These are phyloP conservation scores for Dasyprocta punctata DNA, from an alignment of 2,113 vertebrate species.

Conservation along the genomic window DNA sequence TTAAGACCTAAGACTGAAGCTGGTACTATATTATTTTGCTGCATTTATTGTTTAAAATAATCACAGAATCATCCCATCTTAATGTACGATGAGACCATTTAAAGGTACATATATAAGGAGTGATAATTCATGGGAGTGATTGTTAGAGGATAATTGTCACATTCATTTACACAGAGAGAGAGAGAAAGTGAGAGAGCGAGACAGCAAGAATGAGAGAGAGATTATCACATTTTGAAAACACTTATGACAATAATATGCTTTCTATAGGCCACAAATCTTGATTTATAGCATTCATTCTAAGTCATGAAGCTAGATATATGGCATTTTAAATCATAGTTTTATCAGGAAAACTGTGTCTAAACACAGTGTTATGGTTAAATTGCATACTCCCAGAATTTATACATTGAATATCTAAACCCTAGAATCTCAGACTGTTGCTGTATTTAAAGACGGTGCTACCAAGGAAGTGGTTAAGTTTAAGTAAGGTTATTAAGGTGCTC, in stretches of 20 bases:
- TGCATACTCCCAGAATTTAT: neutral
- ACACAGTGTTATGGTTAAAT: neutral
- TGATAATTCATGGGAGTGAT: neutral
- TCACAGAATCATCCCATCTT: neutral
- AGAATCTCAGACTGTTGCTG: neutral
- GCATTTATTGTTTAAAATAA: neutral
- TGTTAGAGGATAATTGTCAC: neutral
- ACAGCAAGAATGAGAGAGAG: no score
- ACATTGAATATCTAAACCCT: neutral
- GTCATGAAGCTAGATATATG: no score
- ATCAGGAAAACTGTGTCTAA: neutral
- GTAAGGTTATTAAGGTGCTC: neutral
- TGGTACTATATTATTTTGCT: neutral
- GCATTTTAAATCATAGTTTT: neutral
- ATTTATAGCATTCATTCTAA: no score
- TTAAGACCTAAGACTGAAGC: neutral
- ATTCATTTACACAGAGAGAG: neutral
- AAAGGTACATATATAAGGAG: neutral
- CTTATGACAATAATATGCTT: neutral
- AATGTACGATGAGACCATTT: neutral
- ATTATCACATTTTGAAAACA: neutral
- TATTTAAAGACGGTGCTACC: neutral
- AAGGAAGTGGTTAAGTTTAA: neutral
- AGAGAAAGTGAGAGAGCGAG: no score
- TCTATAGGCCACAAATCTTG: neutral